Evolutionary conservation across 1,140 invertebrate species (phyloP).

Genomic region (Laupala kohalensis): DNA sequence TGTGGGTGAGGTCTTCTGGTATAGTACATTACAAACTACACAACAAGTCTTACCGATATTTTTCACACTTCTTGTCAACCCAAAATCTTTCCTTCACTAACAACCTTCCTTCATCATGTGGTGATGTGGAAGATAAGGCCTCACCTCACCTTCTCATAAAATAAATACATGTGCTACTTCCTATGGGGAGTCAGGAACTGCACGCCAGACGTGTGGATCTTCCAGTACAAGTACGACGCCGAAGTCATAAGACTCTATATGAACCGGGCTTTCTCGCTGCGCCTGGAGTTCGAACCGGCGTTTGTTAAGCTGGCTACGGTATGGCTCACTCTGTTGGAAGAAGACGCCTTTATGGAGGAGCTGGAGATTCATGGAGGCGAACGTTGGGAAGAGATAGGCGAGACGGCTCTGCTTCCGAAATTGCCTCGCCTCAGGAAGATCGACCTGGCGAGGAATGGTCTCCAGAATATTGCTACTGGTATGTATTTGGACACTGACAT

Average conservation of each 20-base stretch:
- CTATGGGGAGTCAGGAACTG: no score
- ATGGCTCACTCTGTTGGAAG: background rate
- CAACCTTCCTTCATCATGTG: no score
- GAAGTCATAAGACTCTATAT: background rate
- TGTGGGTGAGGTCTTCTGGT: no score
- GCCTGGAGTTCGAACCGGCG: background rate
- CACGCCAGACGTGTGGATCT: background rate
- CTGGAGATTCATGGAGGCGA: background rate
- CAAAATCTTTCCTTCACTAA: no score
- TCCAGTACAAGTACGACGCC: background rate
- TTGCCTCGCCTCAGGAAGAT: background rate
- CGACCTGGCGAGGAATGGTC: background rate
- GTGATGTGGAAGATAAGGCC: no score
- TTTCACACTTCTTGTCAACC: no score
- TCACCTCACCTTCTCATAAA: no score
- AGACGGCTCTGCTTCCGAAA: background rate
- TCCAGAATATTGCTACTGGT: no score
- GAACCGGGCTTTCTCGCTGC: background rate
- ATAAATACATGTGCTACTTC: no score
- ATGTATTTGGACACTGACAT: no score
- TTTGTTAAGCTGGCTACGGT: background rate
- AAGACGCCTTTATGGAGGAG: background rate
- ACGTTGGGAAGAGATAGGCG: background rate
- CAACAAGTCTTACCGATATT: no score
- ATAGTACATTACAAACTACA: no score